A percentile compares a stretch with the other conserved stretches of the same genome.
phyloP scores from a whole-genome alignment of 2,113 vertebrate species.

The Mustelus asterias region DNA sequence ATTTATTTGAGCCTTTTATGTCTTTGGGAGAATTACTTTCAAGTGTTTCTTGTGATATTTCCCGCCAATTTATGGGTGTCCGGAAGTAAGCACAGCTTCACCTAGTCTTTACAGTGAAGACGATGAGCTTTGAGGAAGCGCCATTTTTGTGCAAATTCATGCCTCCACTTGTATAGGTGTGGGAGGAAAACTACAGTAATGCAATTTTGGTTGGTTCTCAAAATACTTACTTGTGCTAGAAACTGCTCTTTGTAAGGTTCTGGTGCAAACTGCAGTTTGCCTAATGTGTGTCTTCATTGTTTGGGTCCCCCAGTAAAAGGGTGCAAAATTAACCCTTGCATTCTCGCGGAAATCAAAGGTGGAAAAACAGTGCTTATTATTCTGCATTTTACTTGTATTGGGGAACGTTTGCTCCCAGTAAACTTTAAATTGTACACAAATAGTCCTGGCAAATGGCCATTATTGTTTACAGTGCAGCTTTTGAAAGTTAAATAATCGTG shows the following conservation, averaged over 20 bases:
- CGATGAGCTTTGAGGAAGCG: conserved; percentile 31
- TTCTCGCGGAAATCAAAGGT: background rate
- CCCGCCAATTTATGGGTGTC: conserved; percentile 31
- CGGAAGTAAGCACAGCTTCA: conserved; percentile 15
- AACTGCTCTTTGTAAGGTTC: background rate
- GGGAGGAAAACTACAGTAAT: background rate
- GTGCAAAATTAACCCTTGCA: conserved; percentile 30
- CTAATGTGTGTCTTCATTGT: background rate
- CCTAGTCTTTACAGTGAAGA: conserved; percentile 20
- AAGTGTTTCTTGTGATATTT: background rate
- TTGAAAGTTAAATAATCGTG: background rate
- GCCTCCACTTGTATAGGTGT: background rate
- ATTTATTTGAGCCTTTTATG: background rate
- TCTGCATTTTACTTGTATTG: background rate
- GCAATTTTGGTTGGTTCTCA: background rate
- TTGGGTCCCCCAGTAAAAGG: conserved; percentile 16
- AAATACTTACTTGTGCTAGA: background rate
- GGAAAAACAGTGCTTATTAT: background rate
- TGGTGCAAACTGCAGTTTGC: background rate
- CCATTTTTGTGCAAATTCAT: conserved; percentile 27
- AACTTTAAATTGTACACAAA: background rate
- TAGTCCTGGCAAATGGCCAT: background rate
- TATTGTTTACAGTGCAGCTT: background rate
- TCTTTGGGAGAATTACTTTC: conserved; percentile 12
- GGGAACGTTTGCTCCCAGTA: background rate